phyloP scores from a whole-genome alignment of 2,888 invertebrate genomes.

The Morpho helenor region DNA sequence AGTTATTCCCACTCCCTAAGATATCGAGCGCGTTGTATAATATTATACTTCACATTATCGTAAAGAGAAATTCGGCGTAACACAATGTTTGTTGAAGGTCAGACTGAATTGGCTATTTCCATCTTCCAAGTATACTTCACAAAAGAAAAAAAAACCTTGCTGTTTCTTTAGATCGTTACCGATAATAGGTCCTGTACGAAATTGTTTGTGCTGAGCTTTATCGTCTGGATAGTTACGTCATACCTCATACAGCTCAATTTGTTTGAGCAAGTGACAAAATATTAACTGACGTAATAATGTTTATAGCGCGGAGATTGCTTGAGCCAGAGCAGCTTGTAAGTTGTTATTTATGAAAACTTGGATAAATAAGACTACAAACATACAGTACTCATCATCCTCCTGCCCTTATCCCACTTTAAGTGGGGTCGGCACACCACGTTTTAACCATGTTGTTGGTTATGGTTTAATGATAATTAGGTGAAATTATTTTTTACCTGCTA shows the following conservation, averaged over 20 bases:
- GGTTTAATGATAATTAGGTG: too few relatives aligned
- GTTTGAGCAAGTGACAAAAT: slow-evolving; percentile 47
- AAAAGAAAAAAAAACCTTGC: slow-evolving; percentile 14
- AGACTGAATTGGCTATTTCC: slow-evolving; percentile 16
- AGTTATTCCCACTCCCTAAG: slow-evolving; percentile 1
- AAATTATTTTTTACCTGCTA: too few relatives aligned
- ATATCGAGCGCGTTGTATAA: slow-evolving; percentile 9
- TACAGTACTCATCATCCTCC: too few relatives aligned
- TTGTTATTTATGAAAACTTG: not conserved
- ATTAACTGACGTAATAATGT: slow-evolving; percentile 51
- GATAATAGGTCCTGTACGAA: slow-evolving; percentile 38
- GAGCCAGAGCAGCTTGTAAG: not conserved
- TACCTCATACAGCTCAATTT: slow-evolving; percentile 45
- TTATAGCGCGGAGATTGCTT: slow-evolving; percentile 18
- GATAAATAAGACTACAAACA: too few relatives aligned
- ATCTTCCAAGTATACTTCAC: slow-evolving; percentile 11
- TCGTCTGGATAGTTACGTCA: slow-evolving; percentile 55
- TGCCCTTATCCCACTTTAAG: too few relatives aligned
- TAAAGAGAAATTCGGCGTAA: slow-evolving; percentile 16
- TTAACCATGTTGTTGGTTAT: too few relatives aligned
- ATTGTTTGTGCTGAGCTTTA: slow-evolving; percentile 41
- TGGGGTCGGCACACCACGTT: too few relatives aligned
- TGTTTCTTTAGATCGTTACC: slow-evolving; percentile 43
- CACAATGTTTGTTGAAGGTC: slow-evolving; percentile 16
- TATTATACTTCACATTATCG: slow-evolving; percentile 10